Base-by-base conservation (phyloP, 2,113 vertebrate genomes). In the Petrocephalus zakoni region DNA sequence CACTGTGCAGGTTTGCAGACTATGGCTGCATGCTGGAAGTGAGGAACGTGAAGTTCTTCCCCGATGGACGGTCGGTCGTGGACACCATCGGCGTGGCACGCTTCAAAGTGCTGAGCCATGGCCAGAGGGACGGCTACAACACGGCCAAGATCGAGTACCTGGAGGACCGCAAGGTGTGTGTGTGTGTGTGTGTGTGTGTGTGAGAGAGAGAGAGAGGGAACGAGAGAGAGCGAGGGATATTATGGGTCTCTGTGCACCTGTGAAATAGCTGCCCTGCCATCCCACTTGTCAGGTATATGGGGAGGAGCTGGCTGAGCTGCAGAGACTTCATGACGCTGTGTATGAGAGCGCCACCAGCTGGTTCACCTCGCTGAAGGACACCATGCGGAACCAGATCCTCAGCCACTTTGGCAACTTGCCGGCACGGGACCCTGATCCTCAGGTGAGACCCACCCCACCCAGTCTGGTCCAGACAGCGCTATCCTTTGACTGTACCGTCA, bases 111-210 rank as follows among this genome's bases (percentile, higher is more conserved):
- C 94, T 98, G 90, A 96, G 95, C 92, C 97, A 98, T 86, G 95
- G 95, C 21, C 97, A 97, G 84, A 95, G 97, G 93, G 98, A 98
- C n/a, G 97, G 98, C 75, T 98, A 97, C 95, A 95, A 98, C 93
- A 98, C 97, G 0, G 97, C 96, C n/a, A 97, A 98, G 94, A 97
- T 97, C 11, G 97, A 98, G 88, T 98, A 98, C 94, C 93, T 98
- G 91, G 96, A 97, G 93, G 98, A 99, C 92, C 95, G 94, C 92
- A 97, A 97, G 97, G 97, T 96, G 93, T 29, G 42, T 19, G 15
- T 52, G 0, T 83, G 10, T 42, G 83, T 47, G 11, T 51, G 7
- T 9, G 64, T 11, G 4, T 8, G 51, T n/a, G 15, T 17, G 2
- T 21, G 47, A n/a, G 25, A n/a, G 22, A 15, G 42, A 42, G 42